Evolutionary conservation across 2,888 invertebrate genomes (phyloP).

Genomic region (Melipona bicolor): DNA sequence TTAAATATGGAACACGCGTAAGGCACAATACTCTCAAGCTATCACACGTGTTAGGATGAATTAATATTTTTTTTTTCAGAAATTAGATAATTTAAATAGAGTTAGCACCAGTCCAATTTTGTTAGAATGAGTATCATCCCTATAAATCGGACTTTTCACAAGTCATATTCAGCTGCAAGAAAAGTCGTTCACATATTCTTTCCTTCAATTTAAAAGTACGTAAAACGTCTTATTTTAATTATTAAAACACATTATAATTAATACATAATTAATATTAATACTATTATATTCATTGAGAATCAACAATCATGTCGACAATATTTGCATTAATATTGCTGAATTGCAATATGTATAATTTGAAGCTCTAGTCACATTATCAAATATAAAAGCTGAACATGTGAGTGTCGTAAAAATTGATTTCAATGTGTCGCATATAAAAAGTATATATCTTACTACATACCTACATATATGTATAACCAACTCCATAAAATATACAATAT

Average conservation of each 20-base stretch:
- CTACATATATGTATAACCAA: conserved; percentile 61
- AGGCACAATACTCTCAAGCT: conserved; percentile 81
- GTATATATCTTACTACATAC: conserved; percentile 58
- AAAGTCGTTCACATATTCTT: conserved; percentile 53
- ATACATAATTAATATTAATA: conserved; percentile 52
- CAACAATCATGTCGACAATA: conserved; percentile 50
- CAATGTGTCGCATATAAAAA: conserved; percentile 45
- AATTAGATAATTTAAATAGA: conserved; percentile 70
- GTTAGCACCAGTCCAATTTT: conserved; percentile 77
- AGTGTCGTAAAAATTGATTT: conserved; percentile 48
- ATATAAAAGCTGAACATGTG: conserved; percentile 53
- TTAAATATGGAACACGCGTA: conserved; percentile 79
- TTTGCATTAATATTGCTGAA: conserved; percentile 41
- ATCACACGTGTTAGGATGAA: conserved; percentile 80
- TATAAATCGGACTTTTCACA: conserved; percentile 59
- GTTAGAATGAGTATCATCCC: conserved; percentile 68
- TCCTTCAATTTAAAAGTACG: conserved; percentile 39
- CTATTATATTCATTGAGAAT: conserved; percentile 45
- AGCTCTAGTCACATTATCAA: conserved; percentile 37
- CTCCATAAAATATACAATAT: conserved; percentile 63
- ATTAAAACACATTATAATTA: conserved; percentile 39
- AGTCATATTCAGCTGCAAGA: conserved; percentile 65
- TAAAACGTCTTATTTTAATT: conserved; percentile 41
- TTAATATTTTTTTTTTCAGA: conserved; percentile 53
- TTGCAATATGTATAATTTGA: conserved; percentile 51